A percentile compares a stretch with the other conserved stretches of the same genome.
Conservation (phyloP, 2,888 invertebrate species). For the Nymphalis c-album region DNA sequence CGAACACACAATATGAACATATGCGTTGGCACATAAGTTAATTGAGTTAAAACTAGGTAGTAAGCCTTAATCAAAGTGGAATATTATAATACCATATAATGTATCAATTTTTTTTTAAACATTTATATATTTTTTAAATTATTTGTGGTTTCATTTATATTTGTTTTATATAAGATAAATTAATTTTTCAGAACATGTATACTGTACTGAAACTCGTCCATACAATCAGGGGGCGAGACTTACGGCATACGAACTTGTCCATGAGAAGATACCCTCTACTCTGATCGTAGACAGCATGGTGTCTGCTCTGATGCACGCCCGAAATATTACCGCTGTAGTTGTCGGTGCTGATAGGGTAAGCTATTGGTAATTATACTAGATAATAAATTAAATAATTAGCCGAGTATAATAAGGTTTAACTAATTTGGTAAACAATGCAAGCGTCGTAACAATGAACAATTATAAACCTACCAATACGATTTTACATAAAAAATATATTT, state of each 20-base stretch:
- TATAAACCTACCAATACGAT: too few species aligned
- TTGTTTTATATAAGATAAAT: not conserved
- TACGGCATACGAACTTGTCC: slow-evolving; percentile 96
- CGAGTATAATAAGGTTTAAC: too few species aligned
- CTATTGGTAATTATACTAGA: not conserved
- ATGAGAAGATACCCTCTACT: slow-evolving; percentile 95
- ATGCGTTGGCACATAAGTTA: too few species aligned
- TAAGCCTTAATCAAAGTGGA: too few species aligned
- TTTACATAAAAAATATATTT: too few species aligned
- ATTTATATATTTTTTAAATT: too few species aligned
- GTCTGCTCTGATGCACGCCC: slow-evolving; percentile 92
- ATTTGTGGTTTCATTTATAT: not conserved
- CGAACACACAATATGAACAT: too few species aligned
- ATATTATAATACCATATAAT: too few species aligned
- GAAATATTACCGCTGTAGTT: slow-evolving; percentile 94
- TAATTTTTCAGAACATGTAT: slow-evolving; percentile 87
- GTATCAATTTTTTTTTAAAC: too few species aligned
- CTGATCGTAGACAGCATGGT: slow-evolving; percentile 98
- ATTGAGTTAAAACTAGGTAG: too few species aligned
- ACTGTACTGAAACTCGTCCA: slow-evolving; percentile 98
- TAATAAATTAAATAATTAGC: not conserved
- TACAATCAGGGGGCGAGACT: slow-evolving; percentile 98
- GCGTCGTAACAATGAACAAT: too few species aligned
- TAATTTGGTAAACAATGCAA: too few species aligned
- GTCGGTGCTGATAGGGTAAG: slow-evolving; percentile 97